Evolutionary conservation across 2,888 invertebrate genomes (phyloP), one percentile per base, ranked within the genome.

Genomic region (Protodeltote pygarga): DNA sequence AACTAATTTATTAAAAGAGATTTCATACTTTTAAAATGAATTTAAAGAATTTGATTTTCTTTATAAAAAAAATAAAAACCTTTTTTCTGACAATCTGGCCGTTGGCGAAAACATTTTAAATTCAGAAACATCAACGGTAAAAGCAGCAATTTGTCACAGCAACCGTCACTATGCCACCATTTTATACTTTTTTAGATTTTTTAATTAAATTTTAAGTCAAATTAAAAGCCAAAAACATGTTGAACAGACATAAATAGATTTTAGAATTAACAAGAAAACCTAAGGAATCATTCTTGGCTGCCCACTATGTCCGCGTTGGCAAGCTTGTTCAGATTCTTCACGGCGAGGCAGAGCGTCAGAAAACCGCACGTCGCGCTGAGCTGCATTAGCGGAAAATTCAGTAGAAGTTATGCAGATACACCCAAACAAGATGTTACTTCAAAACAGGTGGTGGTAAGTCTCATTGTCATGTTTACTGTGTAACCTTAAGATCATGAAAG

Each of bases 271-370:
- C 35, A 59, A 44, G 27, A 46, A 28, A 49, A 39, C 41, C 45
- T 31, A 46, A 50, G 33, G 32, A 21, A 48, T 48, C 74, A 70
- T 68, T 67, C 72, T 70, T 72, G 59, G 69, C 58, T 63, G 71
- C 72, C 73, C 65, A 82, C 44, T 44, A 88, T 89, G 89, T 75
- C 72, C 54, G 65, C 61, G 48, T 69, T 83, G 67, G 49, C 73
- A 34, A 73, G 65, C 61, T 73, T 81, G 24, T 71, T 80, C 32
- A 80, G 66, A 59, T 28, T 69, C 21, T 55, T 79, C 11, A 53
- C 73, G 17, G 49, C 59, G n/a, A 67, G 66, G 39, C 62, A 66
- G 21, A 33, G 62, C 37, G 39, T 76, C 38, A 68, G 50, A 49
- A 77, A 61, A 41, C 50, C 64, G 11, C 40, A 53, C 11, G 31